Conservation (phyloP, 1,140 invertebrate species). For the Pachypeltis micranthus region DNA sequence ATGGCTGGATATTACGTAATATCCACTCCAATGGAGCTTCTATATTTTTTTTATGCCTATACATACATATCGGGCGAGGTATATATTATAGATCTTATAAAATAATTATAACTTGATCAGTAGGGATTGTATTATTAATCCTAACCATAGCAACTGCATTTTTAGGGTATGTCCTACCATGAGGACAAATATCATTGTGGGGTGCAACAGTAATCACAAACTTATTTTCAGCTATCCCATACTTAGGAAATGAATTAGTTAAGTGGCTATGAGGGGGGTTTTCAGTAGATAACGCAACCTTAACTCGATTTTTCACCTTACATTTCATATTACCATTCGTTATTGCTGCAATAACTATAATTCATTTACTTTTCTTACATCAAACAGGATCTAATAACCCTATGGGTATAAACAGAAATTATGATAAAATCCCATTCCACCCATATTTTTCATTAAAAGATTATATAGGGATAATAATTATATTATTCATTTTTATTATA, state of each 20-base stretch:
- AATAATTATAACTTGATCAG: no score
- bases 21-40: no score
- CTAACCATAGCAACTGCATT: constrained; percentile 50
- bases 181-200: constrained; percentile 61
- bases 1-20: no score
- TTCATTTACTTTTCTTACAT: constrained; percentile 50
- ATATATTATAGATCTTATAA: no score
- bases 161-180: constrained; percentile 55
- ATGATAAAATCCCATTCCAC: no score
- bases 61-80: no score
- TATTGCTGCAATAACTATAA: constrained; percentile 42
- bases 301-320: constrained; percentile 58
- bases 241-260: constrained; percentile 44
- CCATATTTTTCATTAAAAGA: constrained; percentile 48
- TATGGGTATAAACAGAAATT: constrained; percentile 45
- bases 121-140: constrained; percentile 25
- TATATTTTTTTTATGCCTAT: no score
- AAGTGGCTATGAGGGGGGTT: constrained; percentile 57
- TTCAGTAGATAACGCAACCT: constrained; percentile 50
- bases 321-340: constrained; percentile 58
- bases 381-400: constrained; percentile 48
- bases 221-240: constrained; percentile 51
- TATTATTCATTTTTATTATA: constrained; percentile 36
- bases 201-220: constrained; percentile 60
- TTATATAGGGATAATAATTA: constrained; percentile 39